Evolutionary conservation across 2,113 vertebrate species (phyloP).

Genomic region (Gallinago undulata): DNA sequence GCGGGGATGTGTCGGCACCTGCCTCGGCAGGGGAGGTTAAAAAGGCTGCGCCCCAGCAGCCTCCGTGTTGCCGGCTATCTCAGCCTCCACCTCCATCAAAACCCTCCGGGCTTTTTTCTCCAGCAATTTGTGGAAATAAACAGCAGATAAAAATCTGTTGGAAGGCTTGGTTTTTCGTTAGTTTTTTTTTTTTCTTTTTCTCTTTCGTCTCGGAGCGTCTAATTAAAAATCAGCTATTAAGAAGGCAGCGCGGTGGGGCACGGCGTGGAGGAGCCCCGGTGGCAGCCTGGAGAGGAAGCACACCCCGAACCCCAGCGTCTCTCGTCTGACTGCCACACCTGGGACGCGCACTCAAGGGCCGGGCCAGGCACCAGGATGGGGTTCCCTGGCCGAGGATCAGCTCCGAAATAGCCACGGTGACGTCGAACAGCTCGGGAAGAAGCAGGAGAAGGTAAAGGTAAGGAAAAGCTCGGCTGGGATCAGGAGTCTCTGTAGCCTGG

Average conservation of each 20-base stretch:
- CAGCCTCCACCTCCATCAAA: conserved; percentile 76
- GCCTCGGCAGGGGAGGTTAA: conserved; percentile 64
- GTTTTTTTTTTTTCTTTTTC: not conserved
- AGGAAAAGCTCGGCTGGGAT: not conserved
- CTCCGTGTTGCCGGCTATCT: conserved; percentile 56
- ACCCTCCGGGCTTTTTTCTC: conserved; percentile 51
- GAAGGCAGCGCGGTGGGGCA: not conserved
- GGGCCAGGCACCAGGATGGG: not conserved
- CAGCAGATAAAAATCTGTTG: conserved; percentile 58
- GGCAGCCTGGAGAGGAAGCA: not conserved
- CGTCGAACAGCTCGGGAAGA: fast-evolving
- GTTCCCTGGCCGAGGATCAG: not conserved
- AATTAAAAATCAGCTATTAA: conserved; percentile 48
- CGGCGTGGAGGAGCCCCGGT: not conserved
- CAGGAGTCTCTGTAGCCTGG: not conserved
- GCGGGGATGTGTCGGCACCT: conserved; percentile 76
- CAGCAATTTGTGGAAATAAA: conserved; percentile 65
- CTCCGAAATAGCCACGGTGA: fast-evolving
- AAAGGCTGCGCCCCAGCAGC: conserved; percentile 59
- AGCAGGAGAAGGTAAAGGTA: not conserved
- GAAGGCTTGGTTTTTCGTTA: conserved; percentile 5
- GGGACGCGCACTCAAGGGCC: not conserved
- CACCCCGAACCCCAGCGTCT: not conserved
- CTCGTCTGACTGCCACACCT: conserved; percentile 48
- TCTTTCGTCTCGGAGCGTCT: not conserved